Percentiles rank a stretch among this genome's conserved stretches.
Evolutionary conservation across 2,888 invertebrate genomes (phyloP).

Genomic region (Drosophila lacicola): DNA sequence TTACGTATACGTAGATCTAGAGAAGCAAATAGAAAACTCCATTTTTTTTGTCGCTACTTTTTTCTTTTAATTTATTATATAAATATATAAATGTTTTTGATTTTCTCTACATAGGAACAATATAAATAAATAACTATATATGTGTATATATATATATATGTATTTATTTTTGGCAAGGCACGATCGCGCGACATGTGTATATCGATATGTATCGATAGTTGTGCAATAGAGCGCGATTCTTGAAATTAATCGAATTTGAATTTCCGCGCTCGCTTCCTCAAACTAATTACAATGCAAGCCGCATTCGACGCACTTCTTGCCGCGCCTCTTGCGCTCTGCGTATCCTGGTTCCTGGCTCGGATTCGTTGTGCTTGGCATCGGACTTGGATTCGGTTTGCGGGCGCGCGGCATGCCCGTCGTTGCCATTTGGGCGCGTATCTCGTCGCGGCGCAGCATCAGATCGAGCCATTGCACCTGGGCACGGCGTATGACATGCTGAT

Average conservation of each 20-base stretch:
- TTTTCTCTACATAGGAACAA: conserved; percentile 13
- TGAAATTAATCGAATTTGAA: conserved; percentile 11
- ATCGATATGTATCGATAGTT: background rate
- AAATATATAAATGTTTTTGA: conserved; percentile 10
- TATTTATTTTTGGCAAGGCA: background rate
- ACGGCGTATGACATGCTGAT: background rate
- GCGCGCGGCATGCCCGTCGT: background rate
- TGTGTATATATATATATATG: conserved; percentile 10
- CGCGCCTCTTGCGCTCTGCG: background rate
- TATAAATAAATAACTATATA: conserved; percentile 4
- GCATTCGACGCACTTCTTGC: background rate
- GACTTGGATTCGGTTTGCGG: background rate
- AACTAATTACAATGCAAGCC: background rate
- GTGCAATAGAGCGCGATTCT: conserved; percentile 3
- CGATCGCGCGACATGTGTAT: background rate
- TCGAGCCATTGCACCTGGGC: conserved; percentile 25
- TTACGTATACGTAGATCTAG: conserved; percentile 9
- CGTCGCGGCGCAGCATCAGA: conserved; percentile 4
- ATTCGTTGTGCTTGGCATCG: background rate
- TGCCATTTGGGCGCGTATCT: conserved; percentile 15
- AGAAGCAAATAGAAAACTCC: background rate
- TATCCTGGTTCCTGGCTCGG: background rate
- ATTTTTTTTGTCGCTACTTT: conserved; percentile 10
- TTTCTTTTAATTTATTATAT: conserved; percentile 5
- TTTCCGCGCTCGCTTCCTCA: no score